Percentiles rank a stretch among this genome's conserved stretches.
phyloP scores from a whole-genome alignment of 2,797 vertebrate genomes.

The Brotula barbata region DNA sequence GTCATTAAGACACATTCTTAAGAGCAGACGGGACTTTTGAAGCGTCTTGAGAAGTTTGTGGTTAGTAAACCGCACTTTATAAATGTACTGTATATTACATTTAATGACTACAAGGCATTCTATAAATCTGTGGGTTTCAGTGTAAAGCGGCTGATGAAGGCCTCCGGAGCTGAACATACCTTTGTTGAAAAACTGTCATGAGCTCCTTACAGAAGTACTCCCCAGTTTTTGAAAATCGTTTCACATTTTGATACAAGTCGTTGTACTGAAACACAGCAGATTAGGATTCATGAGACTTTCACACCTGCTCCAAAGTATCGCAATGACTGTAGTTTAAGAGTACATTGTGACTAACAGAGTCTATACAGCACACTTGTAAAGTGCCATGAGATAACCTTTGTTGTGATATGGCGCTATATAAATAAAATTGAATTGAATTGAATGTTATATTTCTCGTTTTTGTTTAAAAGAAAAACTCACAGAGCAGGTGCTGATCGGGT shows the following conservation, averaged over 20 bases:
- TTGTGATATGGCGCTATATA: no score
- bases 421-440: no score
- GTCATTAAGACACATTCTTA: conserved; percentile 24
- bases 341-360: no score
- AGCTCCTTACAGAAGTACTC: conserved; percentile 89
- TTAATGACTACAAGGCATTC: no score
- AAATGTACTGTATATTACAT: no score
- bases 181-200: conserved; percentile 85
- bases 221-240: conserved; percentile 86
- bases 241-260: conserved; percentile 86
- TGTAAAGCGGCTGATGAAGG: neutral
- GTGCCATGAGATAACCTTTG: no score
- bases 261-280: conserved; percentile 81
- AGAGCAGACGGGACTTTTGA: neutral
- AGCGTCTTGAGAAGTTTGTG: no score
- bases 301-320: neutral
- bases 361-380: no score
- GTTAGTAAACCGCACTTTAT: no score
- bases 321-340: no score
- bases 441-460: no score
- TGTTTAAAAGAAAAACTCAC: conserved; percentile 78
- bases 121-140: no score
- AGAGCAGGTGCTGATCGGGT: conserved; percentile 80
- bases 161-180: conserved; percentile 66
- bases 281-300: neutral